phyloP scores from a whole-genome alignment of 2,797 vertebrate species.

The Hirundo rustica region DNA sequence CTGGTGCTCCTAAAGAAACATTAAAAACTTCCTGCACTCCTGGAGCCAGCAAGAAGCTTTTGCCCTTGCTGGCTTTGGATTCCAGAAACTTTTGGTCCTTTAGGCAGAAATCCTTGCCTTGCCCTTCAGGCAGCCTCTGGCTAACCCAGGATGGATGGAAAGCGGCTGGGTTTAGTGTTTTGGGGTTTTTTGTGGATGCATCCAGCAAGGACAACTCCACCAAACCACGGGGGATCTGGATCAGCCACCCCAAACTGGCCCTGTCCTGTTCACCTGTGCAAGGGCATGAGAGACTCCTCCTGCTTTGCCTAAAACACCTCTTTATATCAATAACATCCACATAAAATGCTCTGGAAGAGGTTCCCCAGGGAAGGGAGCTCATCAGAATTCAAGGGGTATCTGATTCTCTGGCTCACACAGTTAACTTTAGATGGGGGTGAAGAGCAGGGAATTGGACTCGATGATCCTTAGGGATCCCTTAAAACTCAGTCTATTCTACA shows the following conservation, averaged over 20 bases:
- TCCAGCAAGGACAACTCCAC: not conserved
- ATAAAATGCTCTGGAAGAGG: not conserved
- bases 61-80: not conserved
- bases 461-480: not conserved
- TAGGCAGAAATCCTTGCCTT: not conserved
- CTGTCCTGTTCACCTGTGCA: not conserved
- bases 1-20: not conserved
- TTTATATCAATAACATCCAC: not conserved
- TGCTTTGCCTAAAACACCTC: not conserved
- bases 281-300: not conserved
- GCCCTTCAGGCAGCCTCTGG: not conserved
- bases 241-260: not conserved
- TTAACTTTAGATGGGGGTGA: not conserved
- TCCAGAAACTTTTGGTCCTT: not conserved
- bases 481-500: not conserved
- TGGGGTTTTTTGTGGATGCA: no score
- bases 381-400: not conserved
- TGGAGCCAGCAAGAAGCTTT: not conserved
- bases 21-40: not conserved
- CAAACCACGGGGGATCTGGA: not conserved
- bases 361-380: not conserved
- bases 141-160: not conserved
- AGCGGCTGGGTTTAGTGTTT: not conserved
- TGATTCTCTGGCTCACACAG: not conserved
- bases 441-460: not conserved